phyloP scores from a whole-genome alignment of 2,888 invertebrate genomes.

The Lycia hirtaria region DNA sequence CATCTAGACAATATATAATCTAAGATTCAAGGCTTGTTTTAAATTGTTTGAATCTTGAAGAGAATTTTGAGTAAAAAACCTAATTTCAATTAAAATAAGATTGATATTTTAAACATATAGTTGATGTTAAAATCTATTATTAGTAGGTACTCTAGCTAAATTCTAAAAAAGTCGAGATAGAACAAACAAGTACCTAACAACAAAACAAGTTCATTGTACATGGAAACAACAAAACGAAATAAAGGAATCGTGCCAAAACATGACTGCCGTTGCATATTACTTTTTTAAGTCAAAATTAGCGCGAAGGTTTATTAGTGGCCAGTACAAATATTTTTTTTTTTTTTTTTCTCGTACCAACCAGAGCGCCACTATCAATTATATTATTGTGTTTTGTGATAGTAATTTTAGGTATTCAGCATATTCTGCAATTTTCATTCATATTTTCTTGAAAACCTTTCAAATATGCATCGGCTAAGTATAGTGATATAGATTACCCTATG shows the following conservation, averaged over 20 bases:
- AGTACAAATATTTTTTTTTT: slow-evolving; percentile 25
- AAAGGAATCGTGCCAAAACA: slow-evolving; percentile 40
- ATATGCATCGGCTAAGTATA: slow-evolving; percentile 70
- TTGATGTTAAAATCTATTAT: too few relatives aligned
- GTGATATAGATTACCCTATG: too few relatives aligned
- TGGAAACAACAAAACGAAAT: slow-evolving; percentile 31
- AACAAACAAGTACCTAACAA: slow-evolving; percentile 24
- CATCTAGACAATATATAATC: too few relatives aligned
- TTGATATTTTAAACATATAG: too few relatives aligned
- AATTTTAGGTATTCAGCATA: background rate
- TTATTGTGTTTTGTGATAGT: background rate
- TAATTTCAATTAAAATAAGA: too few relatives aligned
- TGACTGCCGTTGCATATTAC: slow-evolving; percentile 39
- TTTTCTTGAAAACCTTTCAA: slow-evolving; percentile 23
- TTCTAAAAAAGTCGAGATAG: slow-evolving; percentile 19
- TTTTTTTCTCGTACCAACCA: slow-evolving; percentile 20
- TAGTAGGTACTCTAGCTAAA: slow-evolving; percentile 16
- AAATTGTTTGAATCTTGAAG: too few relatives aligned
- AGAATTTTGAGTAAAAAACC: too few relatives aligned
- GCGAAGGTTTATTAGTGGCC: slow-evolving; percentile 14
- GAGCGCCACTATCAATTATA: background rate
- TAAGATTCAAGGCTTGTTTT: too few relatives aligned
- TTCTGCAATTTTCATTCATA: background rate
- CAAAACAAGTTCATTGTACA: slow-evolving; percentile 32
- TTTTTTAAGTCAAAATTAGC: slow-evolving; percentile 11